Percentiles rank a stretch among this genome's conserved stretches.
Evolutionary conservation across 2,888 invertebrate species (phyloP).

Genomic region (Gymnocheta viridis): DNA sequence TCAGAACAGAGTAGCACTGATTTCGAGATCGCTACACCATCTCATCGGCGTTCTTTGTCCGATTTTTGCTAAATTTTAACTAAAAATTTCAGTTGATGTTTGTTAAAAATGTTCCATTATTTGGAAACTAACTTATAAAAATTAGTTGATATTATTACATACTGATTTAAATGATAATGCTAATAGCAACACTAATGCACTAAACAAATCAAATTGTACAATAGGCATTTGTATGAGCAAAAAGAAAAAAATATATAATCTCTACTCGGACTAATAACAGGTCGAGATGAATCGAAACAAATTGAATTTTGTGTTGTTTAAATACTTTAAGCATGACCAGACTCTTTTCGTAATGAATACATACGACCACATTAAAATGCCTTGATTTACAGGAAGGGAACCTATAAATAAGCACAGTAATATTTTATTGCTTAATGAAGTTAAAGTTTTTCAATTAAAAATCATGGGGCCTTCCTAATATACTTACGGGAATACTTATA

Average conservation of each 20-base stretch:
- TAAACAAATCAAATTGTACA: constrained; percentile 48
- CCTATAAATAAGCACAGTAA: background rate
- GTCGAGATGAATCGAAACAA: constrained; percentile 41
- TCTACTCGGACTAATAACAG: constrained; percentile 62
- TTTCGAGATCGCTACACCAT: too few relatives aligned
- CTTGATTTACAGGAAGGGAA: background rate
- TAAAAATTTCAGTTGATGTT: too few relatives aligned
- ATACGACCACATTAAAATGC: background rate
- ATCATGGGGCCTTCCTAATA: background rate
- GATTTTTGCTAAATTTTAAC: too few relatives aligned
- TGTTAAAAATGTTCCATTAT: too few relatives aligned
- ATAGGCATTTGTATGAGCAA: constrained; percentile 26
- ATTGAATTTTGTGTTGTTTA: constrained; percentile 43
- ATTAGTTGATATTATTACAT: constrained; percentile 4
- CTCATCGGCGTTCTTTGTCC: too few relatives aligned
- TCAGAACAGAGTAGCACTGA: too few relatives aligned
- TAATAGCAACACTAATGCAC: constrained; percentile 55
- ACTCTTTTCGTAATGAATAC: constrained; percentile 45
- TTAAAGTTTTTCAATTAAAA: background rate
- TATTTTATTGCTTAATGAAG: too few relatives aligned
- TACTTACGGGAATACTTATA: background rate
- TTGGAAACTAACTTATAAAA: too few relatives aligned
- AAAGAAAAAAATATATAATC: too few relatives aligned
- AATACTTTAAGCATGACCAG: constrained; percentile 61
- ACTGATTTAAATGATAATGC: constrained; percentile 13